Base-by-base conservation (phyloP, 2,888 invertebrate species). In the Harpalus rubripes region DNA sequence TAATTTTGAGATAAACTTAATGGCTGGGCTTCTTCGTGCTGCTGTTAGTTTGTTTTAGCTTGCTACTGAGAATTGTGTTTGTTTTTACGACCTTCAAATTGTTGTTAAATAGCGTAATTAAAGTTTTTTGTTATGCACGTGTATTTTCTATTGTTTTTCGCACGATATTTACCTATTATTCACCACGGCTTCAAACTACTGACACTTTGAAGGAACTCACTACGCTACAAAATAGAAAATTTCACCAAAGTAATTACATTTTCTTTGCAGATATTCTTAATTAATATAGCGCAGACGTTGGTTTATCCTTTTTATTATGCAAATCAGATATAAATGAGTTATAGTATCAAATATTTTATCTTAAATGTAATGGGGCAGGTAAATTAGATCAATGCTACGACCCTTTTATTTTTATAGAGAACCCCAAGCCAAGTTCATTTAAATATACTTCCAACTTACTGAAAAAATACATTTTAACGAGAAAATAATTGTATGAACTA, bases 61-160 rank as follows among this genome's bases (percentile, higher is more conserved):
- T 74, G 10, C 12, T 74, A 74, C 44, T 52, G 15, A 15, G 44
- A 74, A 74, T 74, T 16, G 44, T 44, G 44, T 16, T 74, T 44
- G 12, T 74, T 74, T 74, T 74, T 74, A 74, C 41, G 72, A 22
- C 72, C 72, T 74, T 74, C 72, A 74, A 74, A 74, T 44, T 74
- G 72, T 74, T 74, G 72, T 44, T 63, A 74, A 74, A 74, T 18
- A 41, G 72, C 15, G 44, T 74, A 74, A 74, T 74, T 74, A 44
- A 74, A 74, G 44, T 74, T 74, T 74, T 72, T 74, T 74, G 72
- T 44, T 74, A 74, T 74, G 44, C 72, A 44, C 72, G 44, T 72
- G 72, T 32, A 68, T 44, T 74, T 52, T 74, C 72, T 74, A 74
- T 74, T 74, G 44, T 44, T 74, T 74, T 74, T 74, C 12, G 72